These are phyloP conservation scores for Lophotriccus pileatus DNA, from an alignment of 2,797 vertebrate species.

Conservation along the genomic window DNA sequence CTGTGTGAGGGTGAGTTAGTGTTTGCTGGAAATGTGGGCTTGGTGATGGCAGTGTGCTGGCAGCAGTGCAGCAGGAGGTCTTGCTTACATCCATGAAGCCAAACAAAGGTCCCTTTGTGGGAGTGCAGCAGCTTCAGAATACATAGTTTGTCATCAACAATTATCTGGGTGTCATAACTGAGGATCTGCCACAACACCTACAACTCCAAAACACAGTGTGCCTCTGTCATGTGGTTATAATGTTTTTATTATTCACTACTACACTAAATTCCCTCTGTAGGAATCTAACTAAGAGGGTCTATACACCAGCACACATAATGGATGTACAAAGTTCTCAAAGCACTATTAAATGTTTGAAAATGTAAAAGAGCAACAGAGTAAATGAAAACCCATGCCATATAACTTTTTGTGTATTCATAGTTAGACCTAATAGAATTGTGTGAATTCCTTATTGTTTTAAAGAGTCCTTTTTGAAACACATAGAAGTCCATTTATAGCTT, in stretches of 20 bases:
- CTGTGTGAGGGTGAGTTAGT: not conserved
- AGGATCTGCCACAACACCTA: not conserved
- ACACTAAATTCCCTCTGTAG: not conserved
- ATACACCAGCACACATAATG: not conserved
- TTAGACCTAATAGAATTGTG: not conserved
- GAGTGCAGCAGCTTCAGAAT: not conserved
- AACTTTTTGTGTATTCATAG: not conserved
- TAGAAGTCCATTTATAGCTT: not conserved
- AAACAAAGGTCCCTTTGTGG: not conserved
- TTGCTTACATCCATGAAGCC: not conserved
- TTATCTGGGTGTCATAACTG: constrained; percentile 3
- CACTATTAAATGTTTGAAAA: not conserved
- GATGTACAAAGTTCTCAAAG: not conserved
- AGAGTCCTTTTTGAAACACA: not conserved
- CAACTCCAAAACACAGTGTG: not conserved
- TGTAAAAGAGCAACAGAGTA: not conserved
- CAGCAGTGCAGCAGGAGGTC: not conserved
- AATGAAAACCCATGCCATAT: not conserved
- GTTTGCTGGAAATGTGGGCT: not conserved
- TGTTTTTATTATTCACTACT: not conserved
- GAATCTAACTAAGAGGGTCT: not conserved
- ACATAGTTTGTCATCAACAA: not conserved
- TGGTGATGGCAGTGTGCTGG: not conserved
- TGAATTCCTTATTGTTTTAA: constrained; percentile 22
- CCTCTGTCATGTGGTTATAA: not conserved